Base-by-base conservation (phyloP, 2,797 vertebrate species). In the Syncerus caffer region DNA sequence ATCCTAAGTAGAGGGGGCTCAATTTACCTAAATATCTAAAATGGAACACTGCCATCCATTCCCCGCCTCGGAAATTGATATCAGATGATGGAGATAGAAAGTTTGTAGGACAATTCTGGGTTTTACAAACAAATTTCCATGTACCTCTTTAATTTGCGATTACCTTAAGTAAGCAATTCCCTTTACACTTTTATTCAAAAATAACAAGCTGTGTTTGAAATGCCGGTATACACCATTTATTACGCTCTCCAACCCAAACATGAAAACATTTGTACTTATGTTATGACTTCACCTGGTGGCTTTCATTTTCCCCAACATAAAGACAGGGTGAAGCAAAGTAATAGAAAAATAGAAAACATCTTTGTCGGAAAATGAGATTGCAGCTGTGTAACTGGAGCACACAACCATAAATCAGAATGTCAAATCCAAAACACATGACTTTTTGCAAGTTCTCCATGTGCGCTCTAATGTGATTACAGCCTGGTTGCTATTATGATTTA, bases 401-500 rank as follows among this genome's bases (percentile, higher is more conserved):
- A 98, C 98, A 97, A 98, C 98, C 99, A 99, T 99, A 99, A 99
- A 99, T 99, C 99, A 99, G 99, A 98, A 99, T 99, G 99, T 99
- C 99, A 99, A 99, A 99, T 99, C 99, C 99, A 99, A 99, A 99
- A 99, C 99, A 99, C 99, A 99, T 99, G 99, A 99, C 99, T 99
- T 99, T 99, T 99, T 99, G 99, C 99, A 98, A 99, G 99, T 99
- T 99, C 99, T 99, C 99, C 99, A 99, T 99, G 99, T 99, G 99
- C 99, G 99, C 99, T 99, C 99, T 99, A 99, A 99, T 99, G 99
- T 99, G 99, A 99, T 99, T 99, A 99, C 99, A 99, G 99, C 99
- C 99, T 99, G 99, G 99, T 99, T 99, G 99, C 99, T 99, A 99
- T 99, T 99, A 99, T 99, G 99, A 99, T 99, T 99, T 99, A 99